Conservation (phyloP, 2,113 vertebrate species). For the Eonycteris spelaea region DNA sequence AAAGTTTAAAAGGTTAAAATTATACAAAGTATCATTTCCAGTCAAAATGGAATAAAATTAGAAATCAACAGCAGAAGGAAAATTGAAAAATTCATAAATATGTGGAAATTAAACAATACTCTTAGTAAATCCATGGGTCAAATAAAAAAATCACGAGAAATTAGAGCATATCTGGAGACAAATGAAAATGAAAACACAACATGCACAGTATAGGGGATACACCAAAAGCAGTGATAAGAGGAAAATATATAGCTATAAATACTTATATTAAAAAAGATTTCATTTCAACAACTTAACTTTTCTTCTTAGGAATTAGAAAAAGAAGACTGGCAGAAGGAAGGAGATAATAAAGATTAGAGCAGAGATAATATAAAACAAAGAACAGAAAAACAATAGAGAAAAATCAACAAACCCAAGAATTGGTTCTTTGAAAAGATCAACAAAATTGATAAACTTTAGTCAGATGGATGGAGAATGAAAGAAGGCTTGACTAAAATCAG, state of each 20-base stretch:
- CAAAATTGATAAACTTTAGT: neutral
- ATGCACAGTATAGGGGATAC: neutral
- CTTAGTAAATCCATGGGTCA: neutral
- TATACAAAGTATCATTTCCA: neutral
- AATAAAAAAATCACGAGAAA: neutral
- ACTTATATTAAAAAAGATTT: neutral
- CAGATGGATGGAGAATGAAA: neutral
- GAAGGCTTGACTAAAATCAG: neutral
- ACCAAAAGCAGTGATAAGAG: neutral
- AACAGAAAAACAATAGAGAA: neutral
- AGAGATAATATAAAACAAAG: neutral
- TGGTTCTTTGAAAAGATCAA: neutral
- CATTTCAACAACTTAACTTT: neutral
- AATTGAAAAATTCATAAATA: neutral
- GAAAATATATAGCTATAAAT: neutral
- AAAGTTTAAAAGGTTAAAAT: neutral
- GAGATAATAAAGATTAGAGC: neutral
- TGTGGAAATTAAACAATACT: neutral
- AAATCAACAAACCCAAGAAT: neutral
- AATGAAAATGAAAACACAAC: neutral
- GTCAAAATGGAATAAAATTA: neutral
- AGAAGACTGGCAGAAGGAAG: neutral
- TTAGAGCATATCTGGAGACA: neutral
- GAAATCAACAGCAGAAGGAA: neutral
- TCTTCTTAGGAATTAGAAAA: neutral